Base-by-base conservation (phyloP, 2,888 invertebrate species). In the Sinodicranocentrus sp. region DNA sequence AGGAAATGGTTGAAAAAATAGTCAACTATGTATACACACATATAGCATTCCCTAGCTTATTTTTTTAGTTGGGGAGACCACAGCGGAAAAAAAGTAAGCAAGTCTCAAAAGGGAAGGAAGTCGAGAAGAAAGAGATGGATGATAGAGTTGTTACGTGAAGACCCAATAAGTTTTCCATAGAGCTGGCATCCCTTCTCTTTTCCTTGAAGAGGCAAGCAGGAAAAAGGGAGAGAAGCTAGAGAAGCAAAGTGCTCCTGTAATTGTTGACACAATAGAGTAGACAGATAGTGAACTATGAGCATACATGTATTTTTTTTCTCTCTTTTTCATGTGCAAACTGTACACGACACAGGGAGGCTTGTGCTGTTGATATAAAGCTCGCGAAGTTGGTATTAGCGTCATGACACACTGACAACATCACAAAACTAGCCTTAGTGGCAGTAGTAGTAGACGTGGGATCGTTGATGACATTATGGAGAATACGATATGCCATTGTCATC, bases 211-310 rank as follows among this genome's bases (percentile, higher is more conserved):
- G 33, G 3, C 10, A 33, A 10, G n/a, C n/a, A 33, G 23, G 17
- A 63, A 48, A 17, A 43, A 72, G 17, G n/a, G 39, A 57, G 33
- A 33, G 10, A 3, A 33, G 3, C 33, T 10, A 57, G n/a, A 39
- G 33, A 61, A 61, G 39, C 21, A 73, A 72, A 73, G 85, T 73
- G 70, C 54, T 43, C 15, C 43, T 83, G 78, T 85, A 85, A 85
- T 85, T 85, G 85, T 83, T 83, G 85, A 85, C 79, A 83, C 79
- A 85, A 83, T 76, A 43, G 68, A 67, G 59, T 54, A 13, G 33
- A 61, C 15, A 17, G 61, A 61, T 19, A 70, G 28, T 26, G 57
- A 70, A 15, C 59, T 33, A 43, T 8, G 3, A 19, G 33, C 10
- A 43, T 19, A 19, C 21, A 8, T 59, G 48, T 68, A 43, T 33